These are phyloP conservation scores for Lindbergichthys nudifrons DNA, from an alignment of 2,797 vertebrate species.

Conservation along the genomic window DNA sequence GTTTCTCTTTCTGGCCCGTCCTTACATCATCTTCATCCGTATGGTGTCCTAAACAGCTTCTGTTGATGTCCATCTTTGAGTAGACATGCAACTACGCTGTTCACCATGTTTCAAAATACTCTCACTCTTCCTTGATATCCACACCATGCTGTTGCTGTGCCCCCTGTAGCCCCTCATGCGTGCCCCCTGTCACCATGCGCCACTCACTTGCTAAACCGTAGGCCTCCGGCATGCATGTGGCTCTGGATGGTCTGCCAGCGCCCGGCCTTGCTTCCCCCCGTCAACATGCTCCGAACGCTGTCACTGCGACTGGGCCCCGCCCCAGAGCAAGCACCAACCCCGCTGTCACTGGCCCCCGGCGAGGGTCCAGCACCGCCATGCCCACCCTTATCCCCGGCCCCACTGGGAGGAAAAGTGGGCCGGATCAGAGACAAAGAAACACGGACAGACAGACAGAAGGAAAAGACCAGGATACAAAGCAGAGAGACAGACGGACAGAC, in stretches of 20 bases:
- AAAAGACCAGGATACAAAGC: constrained; percentile 59
- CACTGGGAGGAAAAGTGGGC: constrained; percentile 86
- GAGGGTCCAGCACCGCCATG: constrained; percentile 87
- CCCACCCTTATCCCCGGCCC: constrained; percentile 92
- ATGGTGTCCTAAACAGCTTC: constrained; percentile 17
- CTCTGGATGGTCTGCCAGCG: constrained; percentile 97
- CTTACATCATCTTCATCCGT: constrained; percentile 21
- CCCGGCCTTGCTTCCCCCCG: constrained; percentile 91
- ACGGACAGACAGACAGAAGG: constrained; percentile 69
- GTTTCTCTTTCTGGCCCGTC: constrained; percentile 12
- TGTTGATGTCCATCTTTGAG: constrained; percentile 16
- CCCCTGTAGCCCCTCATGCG: constrained; percentile 65
- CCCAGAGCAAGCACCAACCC: constrained; percentile 83
- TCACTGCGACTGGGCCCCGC: constrained; percentile 93
- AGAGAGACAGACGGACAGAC: constrained; percentile 62
- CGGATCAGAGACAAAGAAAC: constrained; percentile 65
- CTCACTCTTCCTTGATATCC: constrained; percentile 43
- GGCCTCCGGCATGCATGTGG: constrained; percentile 97
- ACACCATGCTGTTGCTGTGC: constrained; percentile 69
- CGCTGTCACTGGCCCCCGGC: constrained; percentile 75
- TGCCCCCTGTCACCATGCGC: constrained; percentile 65
- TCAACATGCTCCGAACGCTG: constrained; percentile 89
- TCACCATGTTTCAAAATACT: constrained; percentile 40
- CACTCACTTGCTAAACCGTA: constrained; percentile 99
- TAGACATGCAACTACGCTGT: constrained; percentile 55